phyloP scores from a whole-genome alignment of 30 jellyfish, hydroid and myxozoan species.

The Pelagia noctiluca region DNA sequence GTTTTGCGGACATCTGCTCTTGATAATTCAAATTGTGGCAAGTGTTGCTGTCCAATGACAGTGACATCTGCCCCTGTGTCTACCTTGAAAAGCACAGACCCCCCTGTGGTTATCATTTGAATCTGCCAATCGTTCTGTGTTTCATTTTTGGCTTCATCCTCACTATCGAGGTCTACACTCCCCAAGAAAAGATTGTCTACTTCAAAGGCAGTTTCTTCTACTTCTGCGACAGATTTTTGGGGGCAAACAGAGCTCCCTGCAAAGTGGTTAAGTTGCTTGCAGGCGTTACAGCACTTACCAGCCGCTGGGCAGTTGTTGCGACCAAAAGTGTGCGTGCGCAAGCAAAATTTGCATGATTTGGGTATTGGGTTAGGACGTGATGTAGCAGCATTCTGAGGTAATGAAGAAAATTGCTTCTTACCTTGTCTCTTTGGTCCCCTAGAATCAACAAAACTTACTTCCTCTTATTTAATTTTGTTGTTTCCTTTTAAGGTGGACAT shows the following conservation, averaged over 20 bases:
- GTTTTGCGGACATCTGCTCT: neutral
- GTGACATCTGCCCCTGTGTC: constrained; percentile 59
- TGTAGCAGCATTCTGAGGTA: neutral
- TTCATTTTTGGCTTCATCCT: neutral
- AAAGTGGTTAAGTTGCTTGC: no score
- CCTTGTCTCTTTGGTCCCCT: constrained; percentile 18
- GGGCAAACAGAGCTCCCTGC: no score
- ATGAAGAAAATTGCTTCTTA: constrained; percentile 11
- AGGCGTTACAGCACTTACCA: no score
- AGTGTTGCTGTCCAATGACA: neutral
- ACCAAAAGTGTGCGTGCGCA: no score
- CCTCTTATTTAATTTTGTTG: neutral
- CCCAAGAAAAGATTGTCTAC: no score
- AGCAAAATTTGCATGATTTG: no score
- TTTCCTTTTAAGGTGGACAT: no score
- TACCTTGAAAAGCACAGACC: neutral
- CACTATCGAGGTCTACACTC: neutral
- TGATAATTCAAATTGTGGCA: neutral
- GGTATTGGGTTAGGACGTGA: no score
- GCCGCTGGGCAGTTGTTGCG: no score
- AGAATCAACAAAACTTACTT: constrained; percentile 15
- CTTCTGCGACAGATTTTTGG: no score
- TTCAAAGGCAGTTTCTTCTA: no score
- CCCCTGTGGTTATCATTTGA: neutral
- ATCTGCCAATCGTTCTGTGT: neutral